Evolutionary conservation across 2,797 vertebrate genomes (phyloP).

Genomic region (Enteromius afrohamiltoni): DNA sequence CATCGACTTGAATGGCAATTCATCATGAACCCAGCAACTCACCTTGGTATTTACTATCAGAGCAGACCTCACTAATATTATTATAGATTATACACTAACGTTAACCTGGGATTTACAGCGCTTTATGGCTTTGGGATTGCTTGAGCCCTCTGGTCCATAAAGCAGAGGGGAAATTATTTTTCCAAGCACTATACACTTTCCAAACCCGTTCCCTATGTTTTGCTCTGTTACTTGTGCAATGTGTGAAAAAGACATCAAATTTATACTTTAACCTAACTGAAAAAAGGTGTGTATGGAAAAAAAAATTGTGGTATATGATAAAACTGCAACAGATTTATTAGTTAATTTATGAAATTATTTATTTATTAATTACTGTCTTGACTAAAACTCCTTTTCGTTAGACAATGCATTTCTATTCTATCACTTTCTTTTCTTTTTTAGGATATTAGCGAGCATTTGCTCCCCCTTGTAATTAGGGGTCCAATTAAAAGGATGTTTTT

Average conservation of each 20-base stretch:
- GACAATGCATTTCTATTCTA: slow-evolving; percentile 16
- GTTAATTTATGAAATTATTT: neutral
- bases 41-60: slow-evolving; percentile 74
- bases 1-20: slow-evolving; percentile 64
- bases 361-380: neutral
- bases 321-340: neutral
- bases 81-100: slow-evolving; percentile 86
- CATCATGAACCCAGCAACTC: slow-evolving; percentile 66
- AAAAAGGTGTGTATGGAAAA: too few relatives aligned
- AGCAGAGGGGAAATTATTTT: slow-evolving; percentile 44
- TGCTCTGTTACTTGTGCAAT: neutral
- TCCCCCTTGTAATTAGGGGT: slow-evolving; percentile 55
- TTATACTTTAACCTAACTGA: neutral
- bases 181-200: neutral
- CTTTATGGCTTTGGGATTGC: slow-evolving; percentile 78
- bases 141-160: slow-evolving; percentile 76
- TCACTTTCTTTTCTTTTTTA: slow-evolving; percentile 18
- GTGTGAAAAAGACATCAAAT: neutral
- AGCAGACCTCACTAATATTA: slow-evolving; percentile 70
- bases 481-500: slow-evolving; percentile 73
- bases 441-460: slow-evolving; percentile 40
- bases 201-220: neutral
- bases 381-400: neutral
- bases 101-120: slow-evolving; percentile 78
- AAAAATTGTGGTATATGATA: neutral